Evolutionary conservation across 1,140 invertebrate genomes (phyloP), one percentile per base, ranked within the genome.

Genomic region (Bilobella aurantiaca): DNA sequence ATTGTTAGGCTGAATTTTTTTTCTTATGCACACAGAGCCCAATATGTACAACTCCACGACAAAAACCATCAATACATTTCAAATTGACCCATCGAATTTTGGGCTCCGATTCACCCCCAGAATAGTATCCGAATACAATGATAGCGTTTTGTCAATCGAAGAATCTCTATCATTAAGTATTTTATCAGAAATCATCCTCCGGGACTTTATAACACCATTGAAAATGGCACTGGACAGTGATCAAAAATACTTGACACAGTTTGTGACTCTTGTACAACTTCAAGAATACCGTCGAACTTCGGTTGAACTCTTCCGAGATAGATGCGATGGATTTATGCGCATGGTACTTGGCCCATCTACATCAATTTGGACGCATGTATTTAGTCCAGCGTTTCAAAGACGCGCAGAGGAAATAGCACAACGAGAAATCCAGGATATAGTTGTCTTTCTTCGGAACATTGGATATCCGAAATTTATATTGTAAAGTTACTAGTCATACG

Each of bases 301-400:
- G 1, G 56, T 29, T 18, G 34, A 25, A n/a, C 16, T 68, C 32
- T 57, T 70, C 2, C 63, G 66, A 61, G 21, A 3, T 0, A 34
- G 69, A 2, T 68, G 62, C 30, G 69, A 73, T 2, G 67, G 69
- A 49, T 64, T 73, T 12, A 67, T 66, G 34, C 32, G 69, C 12
- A 68, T 73, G 27, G 66, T 73, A 16, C 31, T 73, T 14, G 71
- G 68, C 56, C 68, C 68, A 18, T 62, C 68, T 0, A 70, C 62
- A 31, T 64, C 63, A 1, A 49, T 73, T 14, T 73, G 71, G 71
- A 61, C 49, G 37, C 66, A 73, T 64, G 62, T 62, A 23, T 73
- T 70, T 37, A 46, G 46, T 30, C 63, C 69, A 47, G 69, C 69
- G 12, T 73, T 70, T 37, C 42, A 66, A 29, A 21, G 14, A 32